Base-by-base conservation (phyloP, 2,113 vertebrate genomes). In the Neodontobutis hainanensis region DNA sequence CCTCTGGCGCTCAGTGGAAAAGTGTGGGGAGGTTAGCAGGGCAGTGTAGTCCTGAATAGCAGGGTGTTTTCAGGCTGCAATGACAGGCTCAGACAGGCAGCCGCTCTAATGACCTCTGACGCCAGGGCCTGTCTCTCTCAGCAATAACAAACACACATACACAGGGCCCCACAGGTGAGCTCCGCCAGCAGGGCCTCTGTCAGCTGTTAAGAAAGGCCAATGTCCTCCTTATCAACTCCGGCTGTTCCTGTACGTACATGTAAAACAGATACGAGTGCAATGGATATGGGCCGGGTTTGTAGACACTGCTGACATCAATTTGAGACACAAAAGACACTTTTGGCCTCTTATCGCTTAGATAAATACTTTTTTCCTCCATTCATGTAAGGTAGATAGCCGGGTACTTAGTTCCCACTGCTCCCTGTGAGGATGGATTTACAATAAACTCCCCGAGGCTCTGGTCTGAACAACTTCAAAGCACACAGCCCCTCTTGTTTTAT, bases 81-180 rank as follows among this genome's bases (percentile, higher is more conserved):
- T 83, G 87, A 89, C 91, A 88, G 81, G 91, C 87, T 87, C 88
- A 87, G 89, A 91, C 91, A 91, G 83, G 90, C 89, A 88, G 89
- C 85, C 85, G 62, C 86, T 89, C 82, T 91, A 91, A 92, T 91
- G 89, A 88, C 86, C 87, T 86, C 83, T 88, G 89, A 92, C 88
- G 88, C 89, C 92, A 90, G 85, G 87, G 78, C 82, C 89, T 85
- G 87, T 88, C 85, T 87, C 87, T 82, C 82, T 61, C 62, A 86
- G 88, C 81, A 91, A 86, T 87, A 90, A 91, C 86, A 91, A 87
- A 90, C 78, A 79, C 64, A 75, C 56, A 69, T 70, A 68, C 74
- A 67, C 75, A 67, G 75, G 80, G 78, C 71, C 74, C 69, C 82
- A 77, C 79, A 86, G 87, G 87, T 89, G 82, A 83, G 87, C 84